Base-by-base conservation (phyloP, 2,888 invertebrate genomes). In the Drosophila anomelani region DNA sequence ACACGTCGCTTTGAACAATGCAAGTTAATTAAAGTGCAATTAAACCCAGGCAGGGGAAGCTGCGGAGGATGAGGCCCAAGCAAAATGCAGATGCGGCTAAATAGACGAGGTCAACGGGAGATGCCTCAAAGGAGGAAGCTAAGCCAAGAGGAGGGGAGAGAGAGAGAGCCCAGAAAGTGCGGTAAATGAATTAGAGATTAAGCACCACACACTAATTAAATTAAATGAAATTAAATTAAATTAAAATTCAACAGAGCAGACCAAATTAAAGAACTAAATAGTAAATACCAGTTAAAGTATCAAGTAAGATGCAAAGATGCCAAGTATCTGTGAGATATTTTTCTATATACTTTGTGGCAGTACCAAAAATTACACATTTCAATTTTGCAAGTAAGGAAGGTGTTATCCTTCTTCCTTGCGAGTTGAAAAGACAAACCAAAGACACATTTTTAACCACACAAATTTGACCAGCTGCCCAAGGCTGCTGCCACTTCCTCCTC, bases 21-120 rank as follows among this genome's bases (percentile, higher is more conserved):
- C 85, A 77, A 85, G 85, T 83, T 86, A 85, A 85, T 85, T 86
- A 86, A 85, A 83, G 81, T 72, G 81, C 81, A 86, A 85, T 85
- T 86, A 83, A 85, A 85, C 74, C 66, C 61, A 76, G 63, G 39
- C 38, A 32, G 29, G 29, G 8, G 29, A 29, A 29, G 29, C 6
- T 8, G 29, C 8, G 29, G 29, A 29, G 29, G 29, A 29, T 29
- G 29, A 54, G 47, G 23, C 57, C 17, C 36, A 47, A 36, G 23
- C 46, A 49, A 59, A 55, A 74, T 44, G 54, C 46, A 73, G 66
- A 67, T 67, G 67, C 41, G 23, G 41, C 41, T 44, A 63, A 47
- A 26, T 54, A 39, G 67, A 47, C 34, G 63, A 63, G 66, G 66
- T 54, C 66, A 63, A 44, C 32, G 38, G 44, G 17, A 26, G 56